Percentiles rank a stretch among this genome's conserved stretches.
Evolutionary conservation across 2,797 vertebrate species (phyloP).

Genomic region (Xenopus petersii): DNA sequence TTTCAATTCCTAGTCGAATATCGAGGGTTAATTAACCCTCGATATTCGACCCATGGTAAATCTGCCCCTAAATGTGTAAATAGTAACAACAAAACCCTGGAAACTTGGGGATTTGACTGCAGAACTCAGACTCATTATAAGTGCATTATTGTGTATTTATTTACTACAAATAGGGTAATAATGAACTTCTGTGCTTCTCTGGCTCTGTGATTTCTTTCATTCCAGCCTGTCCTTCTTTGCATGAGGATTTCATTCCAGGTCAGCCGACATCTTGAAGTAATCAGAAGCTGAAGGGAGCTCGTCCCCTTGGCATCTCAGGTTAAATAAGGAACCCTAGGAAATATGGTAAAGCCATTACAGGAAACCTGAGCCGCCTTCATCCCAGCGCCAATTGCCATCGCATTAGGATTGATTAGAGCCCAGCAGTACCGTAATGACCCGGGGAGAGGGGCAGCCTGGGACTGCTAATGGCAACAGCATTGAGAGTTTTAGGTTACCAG

Average conservation of each 20-base stretch:
- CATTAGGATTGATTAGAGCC: conserved; percentile 91
- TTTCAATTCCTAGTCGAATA: too few species aligned
- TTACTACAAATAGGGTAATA: too few species aligned
- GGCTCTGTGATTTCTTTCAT: neutral
- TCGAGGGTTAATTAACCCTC: too few species aligned
- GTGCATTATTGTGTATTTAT: too few species aligned
- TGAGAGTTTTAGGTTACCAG: conserved; percentile 57
- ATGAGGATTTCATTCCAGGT: conserved; percentile 55
- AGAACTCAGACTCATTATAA: too few species aligned
- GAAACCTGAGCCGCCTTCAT: conserved; percentile 97
- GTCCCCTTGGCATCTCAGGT: conserved; percentile 94
- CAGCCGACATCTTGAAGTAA: conserved; percentile 98
- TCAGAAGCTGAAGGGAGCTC: conserved; percentile 87
- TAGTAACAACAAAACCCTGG: too few species aligned
- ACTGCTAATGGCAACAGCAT: conserved; percentile 67
- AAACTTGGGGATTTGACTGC: too few species aligned
- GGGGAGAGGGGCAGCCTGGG: conserved; percentile 72
- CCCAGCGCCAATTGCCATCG: conserved; percentile 96
- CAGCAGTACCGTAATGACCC: conserved; percentile 80
- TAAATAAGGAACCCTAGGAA: conserved; percentile 97
- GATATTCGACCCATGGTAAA: too few species aligned
- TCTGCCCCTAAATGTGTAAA: too few species aligned
- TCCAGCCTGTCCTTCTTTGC: neutral
- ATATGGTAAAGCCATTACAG: conserved; percentile 98
- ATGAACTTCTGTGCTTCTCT: neutral